These are phyloP conservation scores for Phyllotreta striolata DNA, from an alignment of 2,888 invertebrate genomes.

Conservation along the genomic window DNA sequence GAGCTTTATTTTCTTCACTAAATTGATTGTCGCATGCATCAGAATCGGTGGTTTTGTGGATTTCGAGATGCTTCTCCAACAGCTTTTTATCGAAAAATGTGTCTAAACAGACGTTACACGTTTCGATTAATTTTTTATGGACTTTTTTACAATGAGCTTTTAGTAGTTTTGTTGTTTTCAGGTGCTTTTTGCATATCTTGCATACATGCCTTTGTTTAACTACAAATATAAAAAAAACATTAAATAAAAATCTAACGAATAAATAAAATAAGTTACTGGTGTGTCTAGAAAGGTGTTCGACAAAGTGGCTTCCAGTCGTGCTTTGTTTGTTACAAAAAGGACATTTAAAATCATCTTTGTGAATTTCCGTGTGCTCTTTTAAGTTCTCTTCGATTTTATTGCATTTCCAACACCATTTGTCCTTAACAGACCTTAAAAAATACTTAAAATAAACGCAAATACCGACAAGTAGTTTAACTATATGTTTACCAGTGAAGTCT, in stretches of 20 bases:
- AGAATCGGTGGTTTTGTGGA: slow-evolving; percentile 29
- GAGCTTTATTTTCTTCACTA: slow-evolving; percentile 15
- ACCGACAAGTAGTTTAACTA: not conserved
- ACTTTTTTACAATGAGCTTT: slow-evolving; percentile 43
- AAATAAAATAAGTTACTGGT: slow-evolving; percentile 42
- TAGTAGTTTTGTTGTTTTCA: slow-evolving; percentile 48
- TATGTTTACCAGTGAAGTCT: slow-evolving; percentile 52
- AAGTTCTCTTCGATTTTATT: slow-evolving; percentile 49
- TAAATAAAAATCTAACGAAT: not conserved
- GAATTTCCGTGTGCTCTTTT: slow-evolving; percentile 43
- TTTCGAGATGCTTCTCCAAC: slow-evolving; percentile 42
- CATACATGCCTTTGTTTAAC: slow-evolving; percentile 46
- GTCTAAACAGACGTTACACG: slow-evolving; percentile 45
- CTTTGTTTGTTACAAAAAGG: slow-evolving; percentile 51
- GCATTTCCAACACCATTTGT: slow-evolving; percentile 52
- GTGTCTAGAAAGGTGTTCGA: slow-evolving; percentile 53
- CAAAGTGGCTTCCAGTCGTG: slow-evolving; percentile 49
- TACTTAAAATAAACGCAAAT: not conserved
- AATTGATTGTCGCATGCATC: slow-evolving; percentile 26
- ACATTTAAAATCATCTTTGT: slow-evolving; percentile 48
- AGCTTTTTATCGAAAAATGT: slow-evolving; percentile 41
- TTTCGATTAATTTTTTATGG: slow-evolving; percentile 45
- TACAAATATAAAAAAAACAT: slow-evolving; percentile 33
- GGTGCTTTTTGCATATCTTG: slow-evolving; percentile 47
- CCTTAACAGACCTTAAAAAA: slow-evolving; percentile 50